Evolutionary conservation across 2,888 invertebrate genomes (phyloP).

Genomic region (Horisme vitalbata): DNA sequence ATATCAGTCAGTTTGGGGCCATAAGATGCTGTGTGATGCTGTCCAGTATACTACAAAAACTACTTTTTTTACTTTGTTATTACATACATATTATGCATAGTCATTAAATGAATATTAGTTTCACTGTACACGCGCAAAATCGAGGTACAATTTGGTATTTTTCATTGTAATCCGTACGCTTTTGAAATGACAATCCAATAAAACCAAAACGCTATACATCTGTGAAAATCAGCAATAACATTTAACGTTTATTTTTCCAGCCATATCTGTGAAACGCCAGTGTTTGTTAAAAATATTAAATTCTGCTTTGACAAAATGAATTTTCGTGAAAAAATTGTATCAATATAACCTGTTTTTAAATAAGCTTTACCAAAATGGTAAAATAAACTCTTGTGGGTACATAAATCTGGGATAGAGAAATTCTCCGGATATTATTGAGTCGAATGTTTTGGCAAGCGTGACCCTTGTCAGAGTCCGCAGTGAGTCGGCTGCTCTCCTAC

Average conservation of each 20-base stretch:
- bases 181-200: slow-evolving; percentile 13
- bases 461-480: slow-evolving; percentile 52
- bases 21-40: too few species aligned
- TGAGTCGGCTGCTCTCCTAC: slow-evolving; percentile 10
- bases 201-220: slow-evolving; percentile 7
- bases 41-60: too few species aligned
- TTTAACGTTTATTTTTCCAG: slow-evolving; percentile 12
- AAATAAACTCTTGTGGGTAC: slow-evolving; percentile 22
- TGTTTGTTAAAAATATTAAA: slow-evolving; percentile 1
- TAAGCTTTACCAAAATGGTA: slow-evolving; percentile 3
- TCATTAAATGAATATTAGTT: too few species aligned
- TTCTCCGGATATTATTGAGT: slow-evolving; percentile 51
- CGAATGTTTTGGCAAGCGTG: slow-evolving; percentile 60
- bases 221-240: slow-evolving; percentile 11
- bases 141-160: slow-evolving; percentile 7
- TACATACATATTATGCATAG: too few species aligned
- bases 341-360: not conserved
- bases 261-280: not conserved
- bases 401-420: slow-evolving; percentile 50
- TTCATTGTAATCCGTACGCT: slow-evolving; percentile 12
- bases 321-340: too few species aligned
- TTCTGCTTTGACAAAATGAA: not conserved
- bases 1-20: too few species aligned
- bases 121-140: too few species aligned
- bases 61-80: too few species aligned